Evolutionary conservation across 1,140 invertebrate species (phyloP).

Genomic region (Pogonognathellus flavescens): DNA sequence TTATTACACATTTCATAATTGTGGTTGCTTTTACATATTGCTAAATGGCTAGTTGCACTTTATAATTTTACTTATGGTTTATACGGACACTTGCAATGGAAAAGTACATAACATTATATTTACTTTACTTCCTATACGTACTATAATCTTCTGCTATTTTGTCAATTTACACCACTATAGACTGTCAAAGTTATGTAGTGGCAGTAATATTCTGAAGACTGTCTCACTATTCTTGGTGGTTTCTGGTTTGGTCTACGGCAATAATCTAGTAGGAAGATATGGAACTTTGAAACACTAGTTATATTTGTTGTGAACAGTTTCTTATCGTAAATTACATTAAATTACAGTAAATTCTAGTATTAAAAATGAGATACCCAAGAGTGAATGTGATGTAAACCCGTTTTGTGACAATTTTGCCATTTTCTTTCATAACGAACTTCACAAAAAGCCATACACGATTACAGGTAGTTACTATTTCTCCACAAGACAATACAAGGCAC

Average conservation of each 20-base stretch:
- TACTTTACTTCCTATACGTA: too few species aligned
- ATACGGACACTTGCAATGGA: not conserved
- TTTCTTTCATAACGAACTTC: not conserved
- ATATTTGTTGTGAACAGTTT: constrained; percentile 31
- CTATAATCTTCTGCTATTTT: not conserved
- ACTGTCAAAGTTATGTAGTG: not conserved
- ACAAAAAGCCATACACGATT: not conserved
- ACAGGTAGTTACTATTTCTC: not conserved
- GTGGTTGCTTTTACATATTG: not conserved
- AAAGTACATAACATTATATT: too few species aligned
- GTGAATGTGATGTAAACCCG: constrained; percentile 33
- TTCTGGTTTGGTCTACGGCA: not conserved
- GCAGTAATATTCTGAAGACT: too few species aligned
- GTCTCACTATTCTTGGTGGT: too few species aligned
- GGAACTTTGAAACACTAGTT: constrained; percentile 48
- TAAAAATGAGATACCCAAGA: constrained; percentile 36
- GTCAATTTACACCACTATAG: not conserved
- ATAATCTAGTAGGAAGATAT: constrained; percentile 15
- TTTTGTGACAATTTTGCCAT: constrained; percentile 31
- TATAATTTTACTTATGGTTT: not conserved
- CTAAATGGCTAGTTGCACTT: not conserved
- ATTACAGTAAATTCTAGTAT: not conserved
- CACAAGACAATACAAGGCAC: constrained; percentile 39
- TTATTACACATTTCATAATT: constrained; percentile 20
- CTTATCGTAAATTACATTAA: not conserved